Conservation (phyloP, 2,888 invertebrate species). For the Fissipunctia ypsillon region DNA sequence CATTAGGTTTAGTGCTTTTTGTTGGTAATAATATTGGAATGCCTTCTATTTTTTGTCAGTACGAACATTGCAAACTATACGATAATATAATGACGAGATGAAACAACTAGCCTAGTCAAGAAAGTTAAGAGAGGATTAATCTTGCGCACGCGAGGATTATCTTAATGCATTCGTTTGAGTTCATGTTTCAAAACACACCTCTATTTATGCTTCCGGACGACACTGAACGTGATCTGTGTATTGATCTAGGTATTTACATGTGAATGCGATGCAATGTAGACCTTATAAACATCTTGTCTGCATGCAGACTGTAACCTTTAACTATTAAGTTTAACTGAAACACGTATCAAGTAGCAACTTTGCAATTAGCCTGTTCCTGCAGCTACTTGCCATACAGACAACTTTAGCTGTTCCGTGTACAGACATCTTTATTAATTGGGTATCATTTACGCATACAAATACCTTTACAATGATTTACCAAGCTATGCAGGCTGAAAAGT, state of each 20-base stretch:
- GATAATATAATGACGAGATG: neutral
- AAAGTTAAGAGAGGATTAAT: neutral
- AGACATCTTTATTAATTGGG: neutral
- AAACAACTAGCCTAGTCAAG: neutral
- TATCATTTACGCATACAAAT: neutral
- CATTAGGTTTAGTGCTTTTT: conserved; percentile 6
- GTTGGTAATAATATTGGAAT: neutral
- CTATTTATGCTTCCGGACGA: neutral
- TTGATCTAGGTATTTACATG: too few species aligned
- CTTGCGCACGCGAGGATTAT: too few species aligned
- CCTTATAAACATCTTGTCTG: conserved; percentile 8
- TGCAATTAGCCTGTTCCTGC: conserved; percentile 28
- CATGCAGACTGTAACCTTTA: conserved; percentile 6
- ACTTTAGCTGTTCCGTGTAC: neutral
- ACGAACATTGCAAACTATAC: neutral
- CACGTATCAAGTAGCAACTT: conserved; percentile 18
- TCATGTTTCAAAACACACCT: neutral
- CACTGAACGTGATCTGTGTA: neutral
- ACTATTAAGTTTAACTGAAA: neutral
- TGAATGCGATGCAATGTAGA: neutral
- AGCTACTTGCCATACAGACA: neutral
- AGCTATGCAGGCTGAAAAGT: neutral
- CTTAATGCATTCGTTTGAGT: neutral
- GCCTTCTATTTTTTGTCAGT: neutral
- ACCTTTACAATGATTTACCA: neutral